A percentile compares a stretch with the other conserved stretches of the same genome.
phyloP scores from a whole-genome alignment of 2,797 vertebrate genomes.

The Pterois miles region DNA sequence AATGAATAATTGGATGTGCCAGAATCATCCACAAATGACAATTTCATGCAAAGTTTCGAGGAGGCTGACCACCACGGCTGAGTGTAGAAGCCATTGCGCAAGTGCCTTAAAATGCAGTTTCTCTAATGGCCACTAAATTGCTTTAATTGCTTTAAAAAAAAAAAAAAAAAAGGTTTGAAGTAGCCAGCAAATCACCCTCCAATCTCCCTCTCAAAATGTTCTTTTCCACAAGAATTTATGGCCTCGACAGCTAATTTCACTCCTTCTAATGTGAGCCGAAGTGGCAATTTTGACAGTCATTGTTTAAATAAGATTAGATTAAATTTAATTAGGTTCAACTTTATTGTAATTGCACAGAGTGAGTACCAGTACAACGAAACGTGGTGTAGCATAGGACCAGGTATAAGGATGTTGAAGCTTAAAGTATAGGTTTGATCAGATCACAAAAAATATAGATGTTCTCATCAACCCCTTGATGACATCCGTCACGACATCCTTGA shows the following conservation, averaged over 20 bases:
- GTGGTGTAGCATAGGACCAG: neutral
- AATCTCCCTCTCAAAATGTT: conserved; percentile 1
- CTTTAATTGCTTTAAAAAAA: conserved; percentile 3
- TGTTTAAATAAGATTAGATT: neutral
- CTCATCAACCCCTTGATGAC: too few species aligned
- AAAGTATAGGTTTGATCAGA: neutral
- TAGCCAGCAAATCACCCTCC: neutral
- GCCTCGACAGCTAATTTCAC: neutral
- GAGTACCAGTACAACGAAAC: neutral
- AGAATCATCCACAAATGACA: neutral
- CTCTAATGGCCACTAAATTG: neutral
- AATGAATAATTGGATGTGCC: neutral
- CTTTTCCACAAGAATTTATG: neutral
- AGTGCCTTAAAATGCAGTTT: conserved; percentile 69
- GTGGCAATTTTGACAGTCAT: conserved; percentile 12
- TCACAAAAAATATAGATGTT: neutral
- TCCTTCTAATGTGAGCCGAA: conserved; percentile 4
- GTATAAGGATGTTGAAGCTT: neutral
- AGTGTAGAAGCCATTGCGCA: conserved; percentile 36
- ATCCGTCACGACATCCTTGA: too few species aligned
- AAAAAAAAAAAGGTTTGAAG: too few species aligned
- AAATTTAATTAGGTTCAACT: conserved; percentile 5
- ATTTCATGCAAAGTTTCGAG: neutral
- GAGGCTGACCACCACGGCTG: conserved; percentile 24
- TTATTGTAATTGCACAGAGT: conserved; percentile 7